phyloP scores from a whole-genome alignment of 2,797 vertebrate species.

The Microctenopoma stevenorrisi region DNA sequence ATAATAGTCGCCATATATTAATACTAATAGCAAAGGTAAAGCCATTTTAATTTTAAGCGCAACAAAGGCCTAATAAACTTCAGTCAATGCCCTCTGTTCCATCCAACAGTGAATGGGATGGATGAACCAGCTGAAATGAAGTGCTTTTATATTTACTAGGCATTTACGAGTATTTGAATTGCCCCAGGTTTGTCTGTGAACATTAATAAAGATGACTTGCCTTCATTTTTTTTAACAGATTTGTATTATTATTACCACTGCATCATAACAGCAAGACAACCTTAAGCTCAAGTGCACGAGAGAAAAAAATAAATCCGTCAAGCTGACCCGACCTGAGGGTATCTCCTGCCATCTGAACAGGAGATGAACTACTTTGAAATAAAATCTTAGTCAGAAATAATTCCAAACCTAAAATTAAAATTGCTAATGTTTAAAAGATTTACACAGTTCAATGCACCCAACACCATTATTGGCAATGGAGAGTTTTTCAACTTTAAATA shows the following conservation, averaged over 20 bases:
- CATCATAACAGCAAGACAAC: background rate
- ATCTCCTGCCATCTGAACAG: too few relatives aligned
- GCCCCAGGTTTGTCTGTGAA: background rate
- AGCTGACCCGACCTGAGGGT: background rate
- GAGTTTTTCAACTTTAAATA: background rate
- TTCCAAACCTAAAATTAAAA: background rate
- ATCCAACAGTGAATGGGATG: background rate
- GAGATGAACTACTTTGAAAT: constrained; percentile 5
- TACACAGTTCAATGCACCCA: too few relatives aligned
- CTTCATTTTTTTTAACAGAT: constrained; percentile 6
- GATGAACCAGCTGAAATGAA: background rate
- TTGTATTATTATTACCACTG: background rate
- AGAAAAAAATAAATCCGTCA: background rate
- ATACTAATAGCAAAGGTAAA: background rate
- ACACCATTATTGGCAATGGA: too few relatives aligned
- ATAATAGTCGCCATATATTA: background rate
- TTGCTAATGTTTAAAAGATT: background rate
- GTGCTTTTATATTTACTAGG: background rate
- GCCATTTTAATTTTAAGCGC: background rate
- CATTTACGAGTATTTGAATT: background rate
- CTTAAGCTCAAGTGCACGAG: background rate
- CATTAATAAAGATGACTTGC: background rate
- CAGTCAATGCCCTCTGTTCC: background rate
- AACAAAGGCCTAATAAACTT: background rate
- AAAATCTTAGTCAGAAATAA: constrained; percentile 16